Evolutionary conservation across 2,797 vertebrate genomes (phyloP), one percentile per base, ranked within the genome.

Genomic region (Sebastes matsubarae): DNA sequence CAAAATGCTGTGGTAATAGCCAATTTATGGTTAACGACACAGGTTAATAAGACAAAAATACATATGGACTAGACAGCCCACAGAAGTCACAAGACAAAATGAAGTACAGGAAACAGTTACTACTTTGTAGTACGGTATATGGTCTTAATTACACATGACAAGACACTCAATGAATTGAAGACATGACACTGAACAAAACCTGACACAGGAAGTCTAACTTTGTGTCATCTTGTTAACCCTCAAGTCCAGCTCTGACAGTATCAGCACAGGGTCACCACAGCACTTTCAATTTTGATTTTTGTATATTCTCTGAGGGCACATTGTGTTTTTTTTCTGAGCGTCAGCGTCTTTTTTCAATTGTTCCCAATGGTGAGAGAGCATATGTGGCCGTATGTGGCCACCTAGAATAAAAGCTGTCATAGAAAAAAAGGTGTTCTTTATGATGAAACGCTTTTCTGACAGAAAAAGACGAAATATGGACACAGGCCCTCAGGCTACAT

Each of bases 91-190:
- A 38, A 12, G 13, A 34, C 10, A n/a, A 57, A 67, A 32, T 5
- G 16, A 52, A 70, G 50, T 24, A 24, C 75, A 67, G 68, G 65
- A 77, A 75, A 74, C 59, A 57, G 9, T 5, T 27, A 46, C 25
- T 58, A 8, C 20, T 54, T 61, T 42, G 30, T 46, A 36, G 18
- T 72, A 29, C 24, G 42, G 52, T 69, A 34, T 61, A 13, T 66
- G 69, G 54, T 9, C 81, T 74, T 72, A 59, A 85, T 74, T 80
- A 76, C 25, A 27, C 36, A 34, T 36, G 68, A 80, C 58, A 66
- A 54, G 42, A 36, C n/a, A 63, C 29, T 65, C 27, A 60, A 66
- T 72, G 7, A 68, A 42, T 55, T 61, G 27, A 81, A 68, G 54
- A 66, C 61, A 57, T 16, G 32, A 38, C 46, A 46, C n/a, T 55